Evolutionary conservation across 2,888 invertebrate genomes (phyloP).

Genomic region (Synergus umbraculus): DNA sequence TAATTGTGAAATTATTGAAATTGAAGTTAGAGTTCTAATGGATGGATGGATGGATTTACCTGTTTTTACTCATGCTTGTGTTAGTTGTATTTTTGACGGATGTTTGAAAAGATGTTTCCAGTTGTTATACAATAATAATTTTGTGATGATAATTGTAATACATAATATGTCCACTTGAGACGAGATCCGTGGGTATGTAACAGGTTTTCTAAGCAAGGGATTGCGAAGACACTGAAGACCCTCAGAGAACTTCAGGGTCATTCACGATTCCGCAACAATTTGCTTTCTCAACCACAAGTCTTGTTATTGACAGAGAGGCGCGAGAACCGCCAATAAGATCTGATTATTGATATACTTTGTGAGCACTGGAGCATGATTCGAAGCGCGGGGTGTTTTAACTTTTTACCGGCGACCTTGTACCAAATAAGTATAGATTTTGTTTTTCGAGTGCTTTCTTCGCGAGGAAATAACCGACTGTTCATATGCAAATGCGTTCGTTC

Average conservation of each 20-base stretch:
- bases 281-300: not conserved
- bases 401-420: not conserved
- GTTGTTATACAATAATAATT: no score
- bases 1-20: no score
- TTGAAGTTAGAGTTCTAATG: no score
- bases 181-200: not conserved
- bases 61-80: not conserved
- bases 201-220: not conserved
- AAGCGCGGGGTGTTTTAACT: slow-evolving; percentile 38
- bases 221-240: not conserved
- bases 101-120: no score
- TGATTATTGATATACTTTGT: slow-evolving; percentile 37
- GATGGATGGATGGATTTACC: no score
- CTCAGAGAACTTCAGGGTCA: not conserved
- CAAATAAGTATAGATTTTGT: not conserved
- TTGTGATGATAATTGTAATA: no score
- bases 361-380: slow-evolving; percentile 56
- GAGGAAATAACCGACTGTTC: not conserved
- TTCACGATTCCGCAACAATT: not conserved
- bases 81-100: no score
- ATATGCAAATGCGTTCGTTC: slow-evolving; percentile 12
- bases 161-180: not conserved
- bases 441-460: slow-evolving; percentile 1
- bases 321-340: not conserved
- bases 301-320: not conserved